These are phyloP conservation scores for Hemicordylus capensis DNA, from an alignment of 2,113 vertebrate genomes.

Conservation along the genomic window DNA sequence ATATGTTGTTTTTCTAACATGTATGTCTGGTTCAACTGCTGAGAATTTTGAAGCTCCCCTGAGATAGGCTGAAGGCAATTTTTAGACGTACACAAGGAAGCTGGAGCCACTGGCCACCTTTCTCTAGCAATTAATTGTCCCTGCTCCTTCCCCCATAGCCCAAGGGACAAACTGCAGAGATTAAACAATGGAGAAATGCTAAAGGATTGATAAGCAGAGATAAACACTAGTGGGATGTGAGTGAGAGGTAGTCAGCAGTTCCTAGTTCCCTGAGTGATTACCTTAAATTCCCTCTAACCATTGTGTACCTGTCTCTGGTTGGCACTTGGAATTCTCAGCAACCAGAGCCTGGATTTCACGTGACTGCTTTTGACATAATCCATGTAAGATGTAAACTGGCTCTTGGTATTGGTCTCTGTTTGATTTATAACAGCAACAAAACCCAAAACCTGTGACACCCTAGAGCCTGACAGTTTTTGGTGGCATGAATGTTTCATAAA, in stretches of 20 bases:
- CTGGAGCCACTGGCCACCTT: not conserved
- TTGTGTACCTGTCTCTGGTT: not conserved
- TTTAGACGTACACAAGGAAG: not conserved
- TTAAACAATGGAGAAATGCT: not conserved
- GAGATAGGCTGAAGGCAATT: not conserved
- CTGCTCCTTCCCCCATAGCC: not conserved
- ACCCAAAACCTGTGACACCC: not conserved
- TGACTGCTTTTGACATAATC: not conserved
- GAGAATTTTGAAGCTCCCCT: not conserved
- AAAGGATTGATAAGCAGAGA: too few relatives aligned
- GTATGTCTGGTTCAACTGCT: not conserved
- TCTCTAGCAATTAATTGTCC: not conserved
- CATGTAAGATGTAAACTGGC: not conserved
- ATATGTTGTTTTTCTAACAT: not conserved
- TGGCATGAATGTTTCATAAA: too few relatives aligned
- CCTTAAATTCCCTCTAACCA: not conserved
- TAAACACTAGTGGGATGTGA: not conserved
- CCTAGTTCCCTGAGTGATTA: not conserved
- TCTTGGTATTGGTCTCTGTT: not conserved
- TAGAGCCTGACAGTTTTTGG: not conserved
- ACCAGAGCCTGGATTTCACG: not conserved
- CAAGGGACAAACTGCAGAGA: too few relatives aligned
- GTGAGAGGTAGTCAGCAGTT: not conserved
- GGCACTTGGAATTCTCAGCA: not conserved
- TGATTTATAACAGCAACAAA: not conserved